phyloP scores from a whole-genome alignment of 2,888 invertebrate species.

The Belgica antarctica region DNA sequence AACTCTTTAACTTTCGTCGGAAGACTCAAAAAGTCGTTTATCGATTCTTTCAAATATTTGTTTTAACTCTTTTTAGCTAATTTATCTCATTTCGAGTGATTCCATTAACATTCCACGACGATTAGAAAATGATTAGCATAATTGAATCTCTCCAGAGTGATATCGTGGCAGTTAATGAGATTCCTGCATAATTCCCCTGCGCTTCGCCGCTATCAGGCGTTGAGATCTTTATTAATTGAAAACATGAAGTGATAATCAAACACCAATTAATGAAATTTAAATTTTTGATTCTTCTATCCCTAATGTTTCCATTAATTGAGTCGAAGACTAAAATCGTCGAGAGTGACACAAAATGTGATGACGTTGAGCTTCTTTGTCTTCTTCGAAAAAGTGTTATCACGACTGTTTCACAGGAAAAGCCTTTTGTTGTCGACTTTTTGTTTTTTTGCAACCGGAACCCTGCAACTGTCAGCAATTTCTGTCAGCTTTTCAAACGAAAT shows the following conservation, averaged over 20 bases:
- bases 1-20: neutral
- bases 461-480: slow-evolving; percentile 7
- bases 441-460: neutral
- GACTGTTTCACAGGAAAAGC: neutral
- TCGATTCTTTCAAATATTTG: slow-evolving; percentile 11
- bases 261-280: neutral
- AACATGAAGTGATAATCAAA: neutral
- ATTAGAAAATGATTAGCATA: slow-evolving; percentile 33
- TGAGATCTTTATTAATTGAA: neutral
- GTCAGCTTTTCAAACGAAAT: neutral
- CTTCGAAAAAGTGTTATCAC: neutral
- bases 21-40: neutral
- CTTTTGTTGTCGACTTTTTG: neutral
- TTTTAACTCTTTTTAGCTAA: too few relatives aligned
- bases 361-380: too few relatives aligned
- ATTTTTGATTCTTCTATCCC: slow-evolving; percentile 1
- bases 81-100: neutral
- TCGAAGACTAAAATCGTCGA: too few relatives aligned
- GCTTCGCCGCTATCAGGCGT: too few relatives aligned
- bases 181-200: slow-evolving; percentile 24
- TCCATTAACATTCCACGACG: slow-evolving; percentile 36
- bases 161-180: neutral
- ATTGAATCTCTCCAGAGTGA: slow-evolving; percentile 11
- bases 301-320: too few relatives aligned
- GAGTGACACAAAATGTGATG: neutral